Percentiles rank a stretch among this genome's conserved stretches.
Conservation (phyloP, 1,140 invertebrate species). For the Aphaenogaster floridana region DNA sequence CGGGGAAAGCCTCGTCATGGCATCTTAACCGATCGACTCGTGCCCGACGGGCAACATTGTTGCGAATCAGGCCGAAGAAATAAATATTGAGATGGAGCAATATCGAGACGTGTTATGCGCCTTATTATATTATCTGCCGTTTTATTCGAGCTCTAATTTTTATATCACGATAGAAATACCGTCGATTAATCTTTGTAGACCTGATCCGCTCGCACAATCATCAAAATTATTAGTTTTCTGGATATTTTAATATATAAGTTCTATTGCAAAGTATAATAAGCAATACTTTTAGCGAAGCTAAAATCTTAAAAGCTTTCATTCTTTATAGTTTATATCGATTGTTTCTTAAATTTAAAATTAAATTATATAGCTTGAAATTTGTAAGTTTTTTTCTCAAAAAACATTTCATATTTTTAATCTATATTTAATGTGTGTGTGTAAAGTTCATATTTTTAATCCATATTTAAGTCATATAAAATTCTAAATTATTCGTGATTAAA, state of each 20-base stretch:
- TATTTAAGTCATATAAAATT: not conserved
- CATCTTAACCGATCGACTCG: conserved; percentile 67
- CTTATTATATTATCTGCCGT: conserved; percentile 23
- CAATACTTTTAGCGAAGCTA: not conserved
- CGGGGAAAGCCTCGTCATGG: conserved; percentile 68
- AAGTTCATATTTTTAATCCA: not conserved
- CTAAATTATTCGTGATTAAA: not conserved
- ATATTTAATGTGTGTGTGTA: no score
- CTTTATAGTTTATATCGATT: not conserved
- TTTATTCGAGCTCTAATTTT: conserved; percentile 14
- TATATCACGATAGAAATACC: not conserved
- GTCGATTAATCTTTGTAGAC: not conserved
- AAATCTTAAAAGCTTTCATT: not conserved
- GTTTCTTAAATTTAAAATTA: not conserved
- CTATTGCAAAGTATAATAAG: not conserved
- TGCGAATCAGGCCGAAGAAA: conserved; percentile 58
- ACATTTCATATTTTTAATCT: not conserved
- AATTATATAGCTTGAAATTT: not conserved
- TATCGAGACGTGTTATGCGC: conserved; percentile 19
- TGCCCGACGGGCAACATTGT: conserved; percentile 48
- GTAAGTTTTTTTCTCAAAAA: not conserved
- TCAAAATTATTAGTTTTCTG: not conserved
- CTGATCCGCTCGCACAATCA: not conserved
- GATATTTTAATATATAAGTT: not conserved
- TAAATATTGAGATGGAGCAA: conserved; percentile 55